Evolutionary conservation across 2,797 vertebrate genomes (phyloP).

Genomic region (Florisuga fusca): DNA sequence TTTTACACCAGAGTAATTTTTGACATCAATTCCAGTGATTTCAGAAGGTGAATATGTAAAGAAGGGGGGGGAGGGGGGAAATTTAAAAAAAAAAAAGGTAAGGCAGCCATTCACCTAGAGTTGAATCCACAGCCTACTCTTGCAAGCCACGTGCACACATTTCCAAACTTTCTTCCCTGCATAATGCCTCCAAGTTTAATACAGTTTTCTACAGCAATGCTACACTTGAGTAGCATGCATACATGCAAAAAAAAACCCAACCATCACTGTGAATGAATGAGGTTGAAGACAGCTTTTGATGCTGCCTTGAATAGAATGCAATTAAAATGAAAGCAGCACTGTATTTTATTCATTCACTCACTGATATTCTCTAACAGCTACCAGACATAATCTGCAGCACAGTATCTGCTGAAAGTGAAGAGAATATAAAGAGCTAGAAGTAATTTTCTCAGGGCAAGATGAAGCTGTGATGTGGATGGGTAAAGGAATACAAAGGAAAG

Average conservation of each 20-base stretch:
- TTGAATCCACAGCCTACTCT: neutral
- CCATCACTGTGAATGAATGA: neutral
- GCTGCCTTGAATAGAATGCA: neutral
- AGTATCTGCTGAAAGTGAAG: neutral
- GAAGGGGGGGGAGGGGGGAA: too few relatives aligned
- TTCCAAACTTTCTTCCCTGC: neutral
- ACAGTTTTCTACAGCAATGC: neutral
- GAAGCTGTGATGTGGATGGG: neutral
- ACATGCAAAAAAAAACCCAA: neutral
- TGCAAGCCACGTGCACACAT: neutral
- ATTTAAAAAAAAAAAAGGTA: neutral
- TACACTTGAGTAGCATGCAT: neutral
- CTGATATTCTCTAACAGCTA: neutral
- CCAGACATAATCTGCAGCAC: neutral
- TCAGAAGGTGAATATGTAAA: neutral
- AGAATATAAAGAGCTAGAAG: neutral
- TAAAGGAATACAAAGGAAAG: neutral
- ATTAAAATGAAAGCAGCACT: neutral
- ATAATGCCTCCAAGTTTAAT: neutral
- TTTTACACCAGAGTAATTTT: neutral
- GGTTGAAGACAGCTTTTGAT: neutral
- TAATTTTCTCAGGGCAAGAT: neutral
- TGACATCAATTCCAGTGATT: neutral
- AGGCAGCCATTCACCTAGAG: neutral
- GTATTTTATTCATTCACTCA: neutral